phyloP scores from a whole-genome alignment of 2,797 vertebrate species.

The Pangasius djambal region DNA sequence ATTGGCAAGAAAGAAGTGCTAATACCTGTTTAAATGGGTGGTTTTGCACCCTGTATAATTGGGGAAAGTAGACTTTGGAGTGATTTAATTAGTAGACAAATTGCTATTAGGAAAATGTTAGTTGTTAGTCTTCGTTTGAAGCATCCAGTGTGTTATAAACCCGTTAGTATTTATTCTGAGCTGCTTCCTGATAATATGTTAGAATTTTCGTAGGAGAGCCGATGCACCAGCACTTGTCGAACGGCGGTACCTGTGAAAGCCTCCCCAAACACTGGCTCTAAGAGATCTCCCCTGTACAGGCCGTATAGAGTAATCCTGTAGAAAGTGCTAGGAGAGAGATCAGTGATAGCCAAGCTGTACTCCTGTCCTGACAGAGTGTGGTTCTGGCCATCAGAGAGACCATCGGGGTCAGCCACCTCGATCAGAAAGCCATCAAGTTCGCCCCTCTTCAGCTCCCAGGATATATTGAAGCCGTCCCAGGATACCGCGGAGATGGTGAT shows the following conservation, averaged over 20 bases:
- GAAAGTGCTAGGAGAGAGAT: slow-evolving; percentile 81
- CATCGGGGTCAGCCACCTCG: slow-evolving; percentile 84
- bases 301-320: slow-evolving; percentile 85
- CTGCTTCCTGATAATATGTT: slow-evolving; percentile 27
- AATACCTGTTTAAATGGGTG: slow-evolving; percentile 6
- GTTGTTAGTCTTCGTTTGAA: slow-evolving; percentile 31
- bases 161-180: slow-evolving; percentile 23
- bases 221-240: slow-evolving; percentile 14
- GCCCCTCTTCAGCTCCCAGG: slow-evolving; percentile 83
- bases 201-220: slow-evolving; percentile 17
- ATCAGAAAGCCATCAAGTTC: slow-evolving; percentile 86
- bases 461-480: slow-evolving; percentile 87
- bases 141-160: slow-evolving; percentile 4
- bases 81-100: background rate
- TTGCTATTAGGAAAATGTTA: slow-evolving; percentile 13
- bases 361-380: slow-evolving; percentile 77
- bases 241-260: slow-evolving; percentile 87
- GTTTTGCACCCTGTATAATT: background rate
- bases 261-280: slow-evolving; percentile 84
- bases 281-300: slow-evolving; percentile 74
- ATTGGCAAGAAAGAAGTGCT: background rate
- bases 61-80: background rate
- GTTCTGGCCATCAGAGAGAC: slow-evolving; percentile 72
- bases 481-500: slow-evolving; percentile 78
- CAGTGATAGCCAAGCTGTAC: slow-evolving; percentile 73